Percentiles rank a stretch among this genome's conserved stretches.
phyloP scores from a whole-genome alignment of 2,113 vertebrate species.

The Edolisoma coerulescens region DNA sequence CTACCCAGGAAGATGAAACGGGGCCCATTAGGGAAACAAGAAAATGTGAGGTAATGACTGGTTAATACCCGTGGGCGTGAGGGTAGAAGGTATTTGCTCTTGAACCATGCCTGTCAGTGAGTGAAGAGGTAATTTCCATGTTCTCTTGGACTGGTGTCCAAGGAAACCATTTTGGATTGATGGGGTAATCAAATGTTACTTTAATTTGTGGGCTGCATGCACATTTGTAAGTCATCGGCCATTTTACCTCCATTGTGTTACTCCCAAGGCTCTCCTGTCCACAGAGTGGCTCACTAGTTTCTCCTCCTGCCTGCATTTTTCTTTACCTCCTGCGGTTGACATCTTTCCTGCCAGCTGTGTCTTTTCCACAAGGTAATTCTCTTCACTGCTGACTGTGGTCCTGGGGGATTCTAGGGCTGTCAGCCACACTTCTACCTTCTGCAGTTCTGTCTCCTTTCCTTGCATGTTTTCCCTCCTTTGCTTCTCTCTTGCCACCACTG shows the following conservation, averaged over 20 bases:
- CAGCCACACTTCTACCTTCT: conserved; percentile 39
- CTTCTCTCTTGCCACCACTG: background rate
- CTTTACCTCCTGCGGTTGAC: conserved; percentile 37
- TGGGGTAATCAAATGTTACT: conserved; percentile 15
- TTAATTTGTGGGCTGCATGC: background rate
- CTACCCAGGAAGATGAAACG: background rate
- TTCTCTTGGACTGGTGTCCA: background rate
- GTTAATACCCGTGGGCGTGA: conserved; percentile 16
- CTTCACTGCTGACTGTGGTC: conserved; percentile 53
- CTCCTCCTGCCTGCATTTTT: conserved; percentile 34
- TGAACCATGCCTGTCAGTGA: background rate
- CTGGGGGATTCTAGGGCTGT: conserved; percentile 45
- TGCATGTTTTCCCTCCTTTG: background rate
- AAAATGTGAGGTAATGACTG: conserved; percentile 52
- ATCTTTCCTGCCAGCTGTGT: conserved; percentile 55
- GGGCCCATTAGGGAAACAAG: conserved; percentile 22
- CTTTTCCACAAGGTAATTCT: conserved; percentile 36
- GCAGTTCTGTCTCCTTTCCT: background rate
- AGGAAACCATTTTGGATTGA: conserved; percentile 20
- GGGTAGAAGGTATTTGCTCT: conserved; percentile 11
- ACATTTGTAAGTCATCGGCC: background rate
- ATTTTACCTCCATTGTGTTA: background rate
- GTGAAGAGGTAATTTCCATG: background rate
- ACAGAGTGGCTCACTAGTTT: background rate
- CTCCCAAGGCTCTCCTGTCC: conserved; percentile 25